Percentiles rank a stretch among this genome's conserved stretches.
Evolutionary conservation across 2,797 vertebrate species (phyloP).

Genomic region (Onychomys arenicola): DNA sequence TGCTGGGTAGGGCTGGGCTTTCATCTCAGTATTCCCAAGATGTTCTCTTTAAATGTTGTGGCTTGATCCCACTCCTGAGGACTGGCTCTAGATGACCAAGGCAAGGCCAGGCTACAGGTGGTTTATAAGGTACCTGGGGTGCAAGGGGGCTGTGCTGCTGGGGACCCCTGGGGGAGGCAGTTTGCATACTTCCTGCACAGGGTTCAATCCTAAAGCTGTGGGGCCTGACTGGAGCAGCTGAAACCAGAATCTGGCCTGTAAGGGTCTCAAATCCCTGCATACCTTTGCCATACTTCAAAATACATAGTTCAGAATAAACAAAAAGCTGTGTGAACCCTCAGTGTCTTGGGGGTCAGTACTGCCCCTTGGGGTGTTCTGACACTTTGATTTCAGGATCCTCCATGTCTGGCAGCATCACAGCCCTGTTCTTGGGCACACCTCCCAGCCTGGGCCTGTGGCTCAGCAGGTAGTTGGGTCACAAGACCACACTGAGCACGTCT

Average conservation of each 20-base stretch:
- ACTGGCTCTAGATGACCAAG: neutral
- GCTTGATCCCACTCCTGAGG: neutral
- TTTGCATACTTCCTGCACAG: neutral
- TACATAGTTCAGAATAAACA: neutral
- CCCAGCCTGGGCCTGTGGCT: neutral
- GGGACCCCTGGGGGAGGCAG: neutral
- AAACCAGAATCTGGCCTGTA: neutral
- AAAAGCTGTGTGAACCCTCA: neutral
- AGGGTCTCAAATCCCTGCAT: neutral
- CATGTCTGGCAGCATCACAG: neutral
- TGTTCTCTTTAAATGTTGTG: neutral
- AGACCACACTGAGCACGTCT: neutral
- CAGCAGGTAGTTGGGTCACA: neutral
- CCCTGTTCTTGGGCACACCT: neutral
- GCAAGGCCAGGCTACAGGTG: neutral
- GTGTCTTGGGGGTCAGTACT: neutral
- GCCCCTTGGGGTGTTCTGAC: neutral
- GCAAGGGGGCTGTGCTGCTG: neutral
- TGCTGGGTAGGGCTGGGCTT: neutral
- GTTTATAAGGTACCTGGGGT: neutral
- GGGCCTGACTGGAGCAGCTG: neutral
- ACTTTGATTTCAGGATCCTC: neutral
- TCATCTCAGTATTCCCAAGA: neutral
- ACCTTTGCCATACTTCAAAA: neutral
- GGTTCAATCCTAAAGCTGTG: neutral